phyloP scores from a whole-genome alignment of 2,113 vertebrate species.

The Urocynchramus pylzowi region DNA sequence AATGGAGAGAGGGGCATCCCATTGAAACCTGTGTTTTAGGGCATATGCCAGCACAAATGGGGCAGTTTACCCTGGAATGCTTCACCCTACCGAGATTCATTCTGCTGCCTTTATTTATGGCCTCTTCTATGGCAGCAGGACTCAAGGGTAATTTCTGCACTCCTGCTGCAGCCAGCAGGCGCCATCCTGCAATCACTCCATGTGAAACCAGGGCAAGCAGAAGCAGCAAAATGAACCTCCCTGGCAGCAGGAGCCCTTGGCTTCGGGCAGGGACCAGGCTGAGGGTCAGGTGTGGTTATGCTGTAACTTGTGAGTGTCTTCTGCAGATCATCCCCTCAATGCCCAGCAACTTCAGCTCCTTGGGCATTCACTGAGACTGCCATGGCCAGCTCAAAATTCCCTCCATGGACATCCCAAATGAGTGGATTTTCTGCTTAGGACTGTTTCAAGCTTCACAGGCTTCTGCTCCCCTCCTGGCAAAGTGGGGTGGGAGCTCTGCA shows the following conservation, averaged over 20 bases:
- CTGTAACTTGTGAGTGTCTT: not conserved
- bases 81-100: not conserved
- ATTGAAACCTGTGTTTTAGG: not conserved
- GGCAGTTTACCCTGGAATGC: not conserved
- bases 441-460: not conserved
- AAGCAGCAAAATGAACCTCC: not conserved
- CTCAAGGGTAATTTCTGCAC: not conserved
- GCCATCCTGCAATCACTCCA: not conserved
- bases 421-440: not conserved
- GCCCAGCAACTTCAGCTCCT: not conserved
- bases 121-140: accelerated
- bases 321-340: accelerated
- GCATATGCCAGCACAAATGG: not conserved
- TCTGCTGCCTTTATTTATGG: not conserved
- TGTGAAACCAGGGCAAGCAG: not conserved
- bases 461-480: not conserved
- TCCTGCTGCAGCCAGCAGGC: not conserved
- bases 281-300: too few relatives aligned
- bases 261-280: not conserved
- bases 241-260: not conserved
- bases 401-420: accelerated
- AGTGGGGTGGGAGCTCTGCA: not conserved
- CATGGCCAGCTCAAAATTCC: not conserved
- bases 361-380: not conserved
- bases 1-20: not conserved